Evolutionary conservation across 1,140 invertebrate genomes (phyloP), one percentile per base, ranked within the genome.

Genomic region (Atta colombica): DNA sequence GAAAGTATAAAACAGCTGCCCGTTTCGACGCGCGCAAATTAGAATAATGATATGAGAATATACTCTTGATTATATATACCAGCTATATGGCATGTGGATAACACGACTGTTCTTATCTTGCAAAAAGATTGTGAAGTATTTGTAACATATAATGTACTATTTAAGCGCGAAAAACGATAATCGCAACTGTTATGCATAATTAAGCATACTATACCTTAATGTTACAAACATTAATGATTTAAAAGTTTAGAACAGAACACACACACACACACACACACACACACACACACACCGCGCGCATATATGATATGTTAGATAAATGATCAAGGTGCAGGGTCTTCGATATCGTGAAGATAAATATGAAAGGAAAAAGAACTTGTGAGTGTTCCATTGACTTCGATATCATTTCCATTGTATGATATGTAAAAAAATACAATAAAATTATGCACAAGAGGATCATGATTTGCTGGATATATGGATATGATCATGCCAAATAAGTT

Each of bases 361-460:
- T 16, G 60, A 65, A 66, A 84, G 39, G 60, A 45, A 77, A 10
- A 53, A 49, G 21, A 65, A 80, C 12, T 49, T 68, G 85, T 77
- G 10, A 93, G 88, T 88, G 88, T 93, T 94, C 92, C 93, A 94
- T 89, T 92, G 93, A 90, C 92, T 95, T 94, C 93, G 92, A 87
- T 93, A 94, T 93, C 93, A 95, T 94, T 95, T 95, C 93, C 93
- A 95, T 93, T 95, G 95, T 95, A 95, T 91, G 92, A 95, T 95
- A 95, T 95, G 94, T 95, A 95, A 93, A 93, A 94, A 94, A 93
- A 91, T 92, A 93, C 86, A 94, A 93, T 93, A 78, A 94, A 94
- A 89, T 82, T 93, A 91, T 94, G 86, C 89, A 93, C 89, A 93
- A 94, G 90, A 91, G 21, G 28, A 87, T 31, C 14, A 61, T 49